Conservation (phyloP, 1,140 invertebrate species). For the Magallana angulata region DNA sequence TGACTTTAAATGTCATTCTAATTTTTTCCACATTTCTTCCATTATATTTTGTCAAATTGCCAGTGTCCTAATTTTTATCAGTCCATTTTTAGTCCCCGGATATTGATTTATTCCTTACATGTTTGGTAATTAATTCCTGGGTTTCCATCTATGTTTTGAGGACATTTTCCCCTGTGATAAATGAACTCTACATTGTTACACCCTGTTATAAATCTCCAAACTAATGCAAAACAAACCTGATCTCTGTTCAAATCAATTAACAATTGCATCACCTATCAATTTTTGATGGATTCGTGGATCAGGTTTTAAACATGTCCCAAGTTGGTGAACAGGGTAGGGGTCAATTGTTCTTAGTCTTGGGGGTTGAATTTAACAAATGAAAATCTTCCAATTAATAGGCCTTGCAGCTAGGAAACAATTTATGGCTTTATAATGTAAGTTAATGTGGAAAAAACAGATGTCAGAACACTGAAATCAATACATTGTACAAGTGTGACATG, state of each 20-base stretch:
- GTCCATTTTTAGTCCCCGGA: neutral
- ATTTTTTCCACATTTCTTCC: neutral
- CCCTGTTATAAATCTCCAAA: slow-evolving; percentile 41
- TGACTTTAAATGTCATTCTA: too few species aligned
- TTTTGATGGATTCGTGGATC: slow-evolving; percentile 36
- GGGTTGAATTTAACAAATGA: slow-evolving; percentile 28
- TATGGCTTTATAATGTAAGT: neutral
- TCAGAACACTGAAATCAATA: slow-evolving; percentile 4
- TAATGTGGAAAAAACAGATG: neutral
- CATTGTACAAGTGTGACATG: slow-evolving; percentile 3
- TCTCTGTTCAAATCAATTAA: slow-evolving; percentile 31
- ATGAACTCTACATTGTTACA: neutral
- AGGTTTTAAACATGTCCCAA: slow-evolving; percentile 1
- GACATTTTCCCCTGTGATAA: slow-evolving; percentile 33
- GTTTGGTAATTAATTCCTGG: slow-evolving; percentile 33
- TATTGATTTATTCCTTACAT: slow-evolving; percentile 38
- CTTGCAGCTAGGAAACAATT: slow-evolving; percentile 18
- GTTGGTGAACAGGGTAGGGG: neutral
- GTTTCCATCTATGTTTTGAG: slow-evolving; percentile 15
- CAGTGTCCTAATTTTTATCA: neutral
- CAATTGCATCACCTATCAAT: slow-evolving; percentile 31
- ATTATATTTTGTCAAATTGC: neutral
- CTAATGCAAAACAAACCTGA: slow-evolving; percentile 26
- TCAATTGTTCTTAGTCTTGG: slow-evolving; percentile 24
- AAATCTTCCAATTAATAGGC: slow-evolving; percentile 24